Evolutionary conservation across 2,888 invertebrate genomes (phyloP).

Genomic region (Exocentrus adspersus): DNA sequence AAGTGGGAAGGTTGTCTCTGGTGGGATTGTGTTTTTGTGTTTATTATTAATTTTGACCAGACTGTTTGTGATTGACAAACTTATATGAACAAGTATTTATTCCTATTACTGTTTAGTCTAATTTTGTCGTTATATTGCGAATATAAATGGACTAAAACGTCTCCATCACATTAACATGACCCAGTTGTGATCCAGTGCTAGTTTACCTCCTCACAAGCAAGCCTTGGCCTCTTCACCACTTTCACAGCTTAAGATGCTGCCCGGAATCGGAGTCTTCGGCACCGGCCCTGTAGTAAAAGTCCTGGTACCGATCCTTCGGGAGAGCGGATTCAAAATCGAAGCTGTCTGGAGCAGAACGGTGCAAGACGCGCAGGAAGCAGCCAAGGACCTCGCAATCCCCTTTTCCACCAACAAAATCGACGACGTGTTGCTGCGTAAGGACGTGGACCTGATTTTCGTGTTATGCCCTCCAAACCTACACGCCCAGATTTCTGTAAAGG

Average conservation of each 20-base stretch:
- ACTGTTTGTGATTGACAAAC: too few species aligned
- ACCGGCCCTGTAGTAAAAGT: slow-evolving; percentile 88
- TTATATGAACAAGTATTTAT: too few species aligned
- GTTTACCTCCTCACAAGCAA: too few species aligned
- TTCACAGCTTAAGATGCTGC: slow-evolving; percentile 81
- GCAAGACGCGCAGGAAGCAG: slow-evolving; percentile 80
- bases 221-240: too few species aligned
- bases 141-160: too few species aligned
- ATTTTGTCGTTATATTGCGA: too few species aligned
- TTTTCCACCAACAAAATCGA: slow-evolving; percentile 92
- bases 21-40: too few species aligned
- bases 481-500: slow-evolving; percentile 95
- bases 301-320: slow-evolving; percentile 87
- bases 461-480: slow-evolving; percentile 94
- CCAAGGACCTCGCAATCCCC: slow-evolving; percentile 84
- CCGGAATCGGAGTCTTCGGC: slow-evolving; percentile 95
- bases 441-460: slow-evolving; percentile 93
- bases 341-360: slow-evolving; percentile 93
- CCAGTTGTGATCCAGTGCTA: too few species aligned
- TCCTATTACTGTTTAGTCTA: too few species aligned
- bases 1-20: too few species aligned
- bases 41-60: too few species aligned
- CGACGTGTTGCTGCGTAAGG: slow-evolving; percentile 90
- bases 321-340: slow-evolving; percentile 93
- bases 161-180: too few species aligned